Evolutionary conservation across 2,888 invertebrate genomes (phyloP), one percentile per base, ranked within the genome.

Genomic region (Lissocephala sabroskyi): DNA sequence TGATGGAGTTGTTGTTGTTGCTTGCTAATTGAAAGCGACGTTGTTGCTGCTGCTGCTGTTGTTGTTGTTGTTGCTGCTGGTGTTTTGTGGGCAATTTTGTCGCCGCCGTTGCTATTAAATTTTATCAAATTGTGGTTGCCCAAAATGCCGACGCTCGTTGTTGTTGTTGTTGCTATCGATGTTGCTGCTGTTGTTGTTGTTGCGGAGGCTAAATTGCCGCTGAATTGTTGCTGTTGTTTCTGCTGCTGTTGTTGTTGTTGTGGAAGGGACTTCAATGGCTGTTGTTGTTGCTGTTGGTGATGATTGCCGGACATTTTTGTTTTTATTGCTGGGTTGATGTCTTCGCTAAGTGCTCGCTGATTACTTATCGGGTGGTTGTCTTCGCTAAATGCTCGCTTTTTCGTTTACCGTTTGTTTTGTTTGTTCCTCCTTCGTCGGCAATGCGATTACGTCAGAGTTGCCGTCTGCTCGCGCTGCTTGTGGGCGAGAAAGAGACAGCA

Each of bases 241-340:
- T 48, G 45, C 2, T 63, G 59, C 32, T 44, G 49, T 19, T 10
- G 33, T 14, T 5, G 4, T 35, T 35, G 19, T 33, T 42, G 17
- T 42, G 18, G 16, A 6, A 14, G 28, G 17, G 40, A 26, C 14
- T 54, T 51, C 33, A 46, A 37, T 45, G 41, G 46, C 44, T 50
- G 42, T 53, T 48, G 47, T 23, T 66, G 62, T 14, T 57, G 65
- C 42, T 40, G 29, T 40, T 48, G 47, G 29, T 58, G 60, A 59
- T 79, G 75, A 71, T 65, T 75, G 73, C 68, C 70, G 60, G 68
- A 70, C 68, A 70, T 70, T 74, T 74, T 70, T 45, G 54, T 59
- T 37, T 64, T 62, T 56, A 16, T 35, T 35, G 13, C 16, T 32
- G 11, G 11, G 30, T 32, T 32, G 29, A 29, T 29, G n/a, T n/a